Conservation (phyloP, 2,888 invertebrate genomes). For the Rhagonycha fulva region DNA sequence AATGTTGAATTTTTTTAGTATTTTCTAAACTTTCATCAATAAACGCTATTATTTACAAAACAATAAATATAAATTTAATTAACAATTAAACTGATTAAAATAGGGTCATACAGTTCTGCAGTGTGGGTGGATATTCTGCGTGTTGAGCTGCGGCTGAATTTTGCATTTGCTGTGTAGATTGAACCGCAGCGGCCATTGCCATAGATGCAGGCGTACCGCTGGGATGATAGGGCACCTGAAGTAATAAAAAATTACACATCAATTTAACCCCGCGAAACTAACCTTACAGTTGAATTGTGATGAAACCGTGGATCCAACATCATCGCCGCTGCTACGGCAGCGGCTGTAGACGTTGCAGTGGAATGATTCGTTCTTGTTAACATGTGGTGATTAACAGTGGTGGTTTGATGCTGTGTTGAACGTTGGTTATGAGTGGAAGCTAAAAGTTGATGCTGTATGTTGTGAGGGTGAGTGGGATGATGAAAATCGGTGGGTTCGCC, state of each 20-base stretch:
- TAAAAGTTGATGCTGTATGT: conserved; percentile 53
- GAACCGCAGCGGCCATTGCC: conserved; percentile 53
- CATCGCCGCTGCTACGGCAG: conserved; percentile 57
- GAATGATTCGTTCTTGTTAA: conserved; percentile 48
- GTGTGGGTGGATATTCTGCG: conserved; percentile 51
- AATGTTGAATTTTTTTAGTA: not conserved
- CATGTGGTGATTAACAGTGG: conserved; percentile 53
- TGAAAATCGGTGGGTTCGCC: conserved; percentile 53
- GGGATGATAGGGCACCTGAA: conserved; percentile 54
- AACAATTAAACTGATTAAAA: conserved; percentile 46
- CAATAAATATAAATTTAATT: not conserved
- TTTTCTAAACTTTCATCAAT: not conserved
- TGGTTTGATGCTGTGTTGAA: conserved; percentile 47
- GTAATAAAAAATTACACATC: conserved; percentile 12
- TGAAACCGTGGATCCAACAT: conserved; percentile 58
- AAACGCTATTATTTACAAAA: not conserved
- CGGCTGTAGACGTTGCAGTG: conserved; percentile 53
- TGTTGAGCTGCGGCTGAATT: conserved; percentile 49
- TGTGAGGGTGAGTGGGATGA: conserved; percentile 51
- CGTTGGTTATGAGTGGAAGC: conserved; percentile 48
- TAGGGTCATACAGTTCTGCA: conserved; percentile 56
- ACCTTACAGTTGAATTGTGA: conserved; percentile 53
- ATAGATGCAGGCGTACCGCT: conserved; percentile 54
- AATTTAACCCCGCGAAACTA: conserved; percentile 5
- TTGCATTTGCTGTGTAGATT: conserved; percentile 54